Base-by-base conservation (phyloP, 2,888 invertebrate genomes). In the Drosophila lutescens region DNA sequence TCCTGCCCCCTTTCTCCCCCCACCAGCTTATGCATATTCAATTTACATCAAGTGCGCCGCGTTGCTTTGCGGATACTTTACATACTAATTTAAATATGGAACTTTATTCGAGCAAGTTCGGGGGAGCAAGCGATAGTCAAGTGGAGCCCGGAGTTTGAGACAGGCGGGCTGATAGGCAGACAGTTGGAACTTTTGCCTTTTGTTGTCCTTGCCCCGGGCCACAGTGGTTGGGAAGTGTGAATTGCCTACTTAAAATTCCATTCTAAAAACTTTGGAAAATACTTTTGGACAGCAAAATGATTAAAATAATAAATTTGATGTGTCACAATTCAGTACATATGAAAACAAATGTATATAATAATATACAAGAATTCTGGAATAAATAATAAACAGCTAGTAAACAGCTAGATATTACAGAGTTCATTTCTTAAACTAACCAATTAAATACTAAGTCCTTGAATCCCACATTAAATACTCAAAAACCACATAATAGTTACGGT, bases 11-110 rank as follows among this genome's bases (percentile, higher is more conserved):
- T 38, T 40, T 26, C 26, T 5, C 26, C 43, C 3, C 49, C 36
- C n/a, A 47, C 51, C 47, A 17, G 51, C 51, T 76, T 70, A 78
- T 73, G 74, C 77, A 87, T 78, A 87, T 86, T 83, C 70, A 55
- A 87, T 82, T 79, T 75, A 53, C 53, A 63, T 67, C 60, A 75
- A 78, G 65, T 73, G 65, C 62, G 9, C 47, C 36, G 47, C 74
- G 65, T 20, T 53, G 44, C 74, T 62, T 41, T 53, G 59, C 46
- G 51, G 30, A 65, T 61, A 60, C 76, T 71, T 78, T 77, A 56
- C 67, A 79, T 74, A 77, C 77, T 79, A 66, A 66, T 73, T 70
- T 61, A 53, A 73, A 59, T 76, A 68, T 59, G 62, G 43, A 67
- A 66, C 57, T 55, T 46, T 65, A 49, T 73, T 72, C 63, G 34